A percentile compares a stretch with the other conserved stretches of the same genome.
Evolutionary conservation across 2,797 vertebrate species (phyloP).

Genomic region (Odontamblyopus lacepedii): DNA sequence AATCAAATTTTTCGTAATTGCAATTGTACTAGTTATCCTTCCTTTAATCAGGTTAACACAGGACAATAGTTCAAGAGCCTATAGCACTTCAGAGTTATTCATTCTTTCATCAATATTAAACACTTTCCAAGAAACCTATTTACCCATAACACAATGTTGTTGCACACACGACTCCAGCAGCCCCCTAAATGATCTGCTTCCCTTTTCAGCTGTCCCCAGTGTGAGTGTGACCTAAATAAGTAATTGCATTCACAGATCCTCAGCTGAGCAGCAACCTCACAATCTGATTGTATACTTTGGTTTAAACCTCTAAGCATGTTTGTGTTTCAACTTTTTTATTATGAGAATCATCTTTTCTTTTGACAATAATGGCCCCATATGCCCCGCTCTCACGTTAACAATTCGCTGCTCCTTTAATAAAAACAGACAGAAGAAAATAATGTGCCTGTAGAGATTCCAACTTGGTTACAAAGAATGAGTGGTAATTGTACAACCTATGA

Average conservation of each 20-base stretch:
- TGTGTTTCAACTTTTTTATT: conserved; percentile 38
- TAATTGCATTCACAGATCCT: conserved; percentile 47
- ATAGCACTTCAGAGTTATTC: background rate
- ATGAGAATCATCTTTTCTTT: conserved; percentile 41
- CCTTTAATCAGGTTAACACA: conserved; percentile 15
- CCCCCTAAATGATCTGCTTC: conserved; percentile 31
- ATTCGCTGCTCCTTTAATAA: background rate
- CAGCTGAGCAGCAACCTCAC: conserved; percentile 13
- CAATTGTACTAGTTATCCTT: background rate
- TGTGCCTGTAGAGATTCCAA: background rate
- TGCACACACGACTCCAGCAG: conserved; percentile 38
- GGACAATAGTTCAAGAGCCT: conserved; percentile 4
- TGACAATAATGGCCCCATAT: conserved; percentile 35
- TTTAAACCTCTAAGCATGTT: conserved; percentile 36
- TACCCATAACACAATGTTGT: conserved; percentile 42
- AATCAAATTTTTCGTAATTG: background rate
- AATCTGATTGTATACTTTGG: conserved; percentile 26
- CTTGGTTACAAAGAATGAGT: background rate
- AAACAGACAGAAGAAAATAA: background rate
- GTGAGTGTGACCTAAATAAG: conserved; percentile 53
- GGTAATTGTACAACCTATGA: background rate
- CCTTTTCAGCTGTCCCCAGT: conserved; percentile 20
- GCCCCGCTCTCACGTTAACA: conserved; percentile 6
- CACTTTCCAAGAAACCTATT: conserved; percentile 34
- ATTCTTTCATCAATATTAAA: conserved; percentile 29